A percentile compares a stretch with the other conserved stretches of the same genome.
Evolutionary conservation across 2,113 vertebrate species (phyloP).

Genomic region (Girardinichthys multiradiatus): DNA sequence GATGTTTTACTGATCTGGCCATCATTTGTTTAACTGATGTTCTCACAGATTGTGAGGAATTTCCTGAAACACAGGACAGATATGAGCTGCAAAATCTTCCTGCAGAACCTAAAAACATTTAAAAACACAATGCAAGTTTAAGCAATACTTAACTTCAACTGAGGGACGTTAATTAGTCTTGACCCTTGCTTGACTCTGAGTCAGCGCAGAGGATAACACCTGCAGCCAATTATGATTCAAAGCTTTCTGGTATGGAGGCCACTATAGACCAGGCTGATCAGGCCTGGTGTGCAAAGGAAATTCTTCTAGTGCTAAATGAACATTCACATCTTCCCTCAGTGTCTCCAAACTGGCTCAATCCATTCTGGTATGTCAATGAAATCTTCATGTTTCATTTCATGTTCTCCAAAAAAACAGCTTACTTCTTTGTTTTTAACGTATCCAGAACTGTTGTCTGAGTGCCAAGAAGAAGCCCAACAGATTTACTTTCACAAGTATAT

Average conservation of each 20-base stretch:
- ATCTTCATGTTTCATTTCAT: conserved; percentile 37
- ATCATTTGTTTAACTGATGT: conserved; percentile 43
- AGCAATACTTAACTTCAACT: conserved; percentile 12
- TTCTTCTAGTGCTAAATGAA: conserved; percentile 57
- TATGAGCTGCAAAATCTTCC: conserved; percentile 37
- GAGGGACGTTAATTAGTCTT: neutral
- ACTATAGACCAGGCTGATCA: neutral
- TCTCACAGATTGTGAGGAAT: conserved; percentile 43
- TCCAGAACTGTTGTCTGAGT: no score
- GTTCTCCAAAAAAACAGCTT: conserved; percentile 27
- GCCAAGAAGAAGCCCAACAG: no score
- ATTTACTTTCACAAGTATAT: no score
- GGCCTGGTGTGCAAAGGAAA: conserved; percentile 17
- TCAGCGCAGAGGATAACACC: conserved; percentile 8
- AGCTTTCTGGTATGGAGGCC: neutral
- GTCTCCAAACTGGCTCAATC: conserved; percentile 48
- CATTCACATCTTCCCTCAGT: conserved; percentile 47
- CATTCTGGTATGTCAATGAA: conserved; percentile 29
- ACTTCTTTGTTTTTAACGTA: no score
- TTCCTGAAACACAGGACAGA: conserved; percentile 51
- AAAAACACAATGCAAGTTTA: neutral
- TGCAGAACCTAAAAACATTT: conserved; percentile 12
- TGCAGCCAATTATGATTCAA: conserved; percentile 9
- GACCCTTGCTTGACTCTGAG: neutral
- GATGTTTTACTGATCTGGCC: conserved; percentile 33